A percentile compares a stretch with the other conserved stretches of the same genome.
Conservation (phyloP, 2,113 vertebrate genomes). For the Chionis minor region DNA sequence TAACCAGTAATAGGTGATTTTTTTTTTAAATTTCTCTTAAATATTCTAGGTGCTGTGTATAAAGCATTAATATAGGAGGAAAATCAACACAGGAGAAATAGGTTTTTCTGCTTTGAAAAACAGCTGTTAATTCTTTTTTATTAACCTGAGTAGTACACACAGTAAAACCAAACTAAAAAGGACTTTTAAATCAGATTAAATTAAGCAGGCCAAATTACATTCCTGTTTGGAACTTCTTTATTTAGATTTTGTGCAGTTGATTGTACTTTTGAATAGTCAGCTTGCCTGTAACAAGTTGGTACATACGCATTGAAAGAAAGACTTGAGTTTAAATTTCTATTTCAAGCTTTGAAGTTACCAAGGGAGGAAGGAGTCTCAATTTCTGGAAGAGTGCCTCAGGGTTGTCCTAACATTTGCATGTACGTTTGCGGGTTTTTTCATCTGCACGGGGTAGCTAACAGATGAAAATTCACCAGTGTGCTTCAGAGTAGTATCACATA, state of each 20-base stretch:
- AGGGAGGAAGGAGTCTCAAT: not conserved
- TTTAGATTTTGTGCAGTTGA: not conserved
- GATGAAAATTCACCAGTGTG: not conserved
- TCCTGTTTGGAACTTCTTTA: not conserved
- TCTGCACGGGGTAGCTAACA: not conserved
- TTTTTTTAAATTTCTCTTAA: not conserved
- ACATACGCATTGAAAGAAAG: not conserved
- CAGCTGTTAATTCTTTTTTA: not conserved
- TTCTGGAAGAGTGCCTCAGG: not conserved
- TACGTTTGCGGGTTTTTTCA: not conserved
- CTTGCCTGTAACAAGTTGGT: not conserved
- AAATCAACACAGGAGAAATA: not conserved
- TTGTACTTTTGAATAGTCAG: not conserved
- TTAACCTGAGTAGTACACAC: not conserved
- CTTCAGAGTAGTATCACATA: not conserved
- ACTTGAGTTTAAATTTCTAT: not conserved
- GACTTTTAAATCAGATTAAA: not conserved
- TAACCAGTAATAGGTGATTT: not conserved
- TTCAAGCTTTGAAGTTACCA: not conserved
- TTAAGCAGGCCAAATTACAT: not conserved
- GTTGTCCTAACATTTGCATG: not conserved
- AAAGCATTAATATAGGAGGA: not conserved
- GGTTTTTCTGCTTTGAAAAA: not conserved
- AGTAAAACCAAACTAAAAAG: not conserved
- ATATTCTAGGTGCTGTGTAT: not conserved